A percentile compares a stretch with the other conserved stretches of the same genome.
Conservation (phyloP, 2,797 vertebrate genomes). For the Synanceia verrucosa region DNA sequence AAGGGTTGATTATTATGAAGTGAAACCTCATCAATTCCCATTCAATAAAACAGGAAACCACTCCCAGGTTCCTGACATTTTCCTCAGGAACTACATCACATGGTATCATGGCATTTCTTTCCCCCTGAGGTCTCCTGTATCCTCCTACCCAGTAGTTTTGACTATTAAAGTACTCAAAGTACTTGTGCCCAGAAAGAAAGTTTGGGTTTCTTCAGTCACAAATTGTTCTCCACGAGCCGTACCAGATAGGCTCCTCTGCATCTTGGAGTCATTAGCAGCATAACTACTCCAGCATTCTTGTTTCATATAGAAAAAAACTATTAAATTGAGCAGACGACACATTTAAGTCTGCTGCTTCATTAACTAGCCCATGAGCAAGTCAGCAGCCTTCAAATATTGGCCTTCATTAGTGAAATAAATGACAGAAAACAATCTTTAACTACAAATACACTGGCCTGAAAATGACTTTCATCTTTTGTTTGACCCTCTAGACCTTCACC, state of each 20-base stretch:
- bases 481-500: background rate
- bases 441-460: constrained; percentile 1
- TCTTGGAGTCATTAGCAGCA: constrained; percentile 17
- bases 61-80: constrained; percentile 9
- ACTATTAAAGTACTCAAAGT: background rate
- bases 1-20: background rate
- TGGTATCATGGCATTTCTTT: background rate
- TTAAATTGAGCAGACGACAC: constrained; percentile 5
- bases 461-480: background rate
- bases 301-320: background rate
- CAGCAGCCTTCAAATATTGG: background rate
- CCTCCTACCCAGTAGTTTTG: background rate
- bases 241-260: background rate
- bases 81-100: background rate
- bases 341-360: constrained; percentile 28
- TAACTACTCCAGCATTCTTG: background rate
- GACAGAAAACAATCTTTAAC: constrained; percentile 9
- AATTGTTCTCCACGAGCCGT: background rate
- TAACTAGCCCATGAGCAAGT: constrained; percentile 16
- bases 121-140: background rate
- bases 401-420: constrained; percentile 19
- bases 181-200: background rate
- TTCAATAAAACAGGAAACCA: background rate
- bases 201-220: background rate
- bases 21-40: background rate